Base-by-base conservation (phyloP, 2,113 vertebrate species). In the Paratilapia polleni region DNA sequence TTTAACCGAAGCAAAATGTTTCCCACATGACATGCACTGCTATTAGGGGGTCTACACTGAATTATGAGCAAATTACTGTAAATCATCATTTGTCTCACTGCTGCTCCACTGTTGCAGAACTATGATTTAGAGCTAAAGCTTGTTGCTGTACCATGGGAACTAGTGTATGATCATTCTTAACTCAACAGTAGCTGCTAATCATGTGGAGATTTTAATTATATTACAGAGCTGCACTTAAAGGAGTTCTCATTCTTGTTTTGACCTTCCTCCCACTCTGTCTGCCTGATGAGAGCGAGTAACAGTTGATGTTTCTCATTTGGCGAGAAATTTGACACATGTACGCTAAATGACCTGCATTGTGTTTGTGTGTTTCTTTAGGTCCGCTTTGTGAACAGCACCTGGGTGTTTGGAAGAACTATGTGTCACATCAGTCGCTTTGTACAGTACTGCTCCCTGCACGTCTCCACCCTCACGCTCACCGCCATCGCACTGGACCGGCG, bases 391-490 rank as follows among this genome's bases (percentile, higher is more conserved):
- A 97, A 97, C 94, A 99, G 97, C 78, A 97, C 97, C 0, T 98
- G 98, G 98, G 93, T 98, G 79, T 99, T 99, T 2, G 98, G 98
- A 75, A 97, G 97, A 75, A 95, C 92, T 4, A 99, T 99, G 98
- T 99, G 98, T 81, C 98, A 99, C 2, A 87, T 99, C 91, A 99
- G 98, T 68, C 97, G 98, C 38, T 99, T 99, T 56, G 98, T 97
- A 0, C 98, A 99, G 90, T 98, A 99, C 86, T 99, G 98, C 85
- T 99, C 98, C 6, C 95, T 99, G 57, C 97, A 99, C 0, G 97
- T 99, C 75, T 99, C 98, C 12, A 97, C 97, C 0, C 94, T 99
- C 89, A 99, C 98, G 0, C 95, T 99, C 79, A 98, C 98, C 0
- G 97, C 97, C 57, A 99, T 99, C 2, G 97, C 98, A 0, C 85